Conservation (phyloP, 2,888 invertebrate genomes). For the Pterostichus niger region DNA sequence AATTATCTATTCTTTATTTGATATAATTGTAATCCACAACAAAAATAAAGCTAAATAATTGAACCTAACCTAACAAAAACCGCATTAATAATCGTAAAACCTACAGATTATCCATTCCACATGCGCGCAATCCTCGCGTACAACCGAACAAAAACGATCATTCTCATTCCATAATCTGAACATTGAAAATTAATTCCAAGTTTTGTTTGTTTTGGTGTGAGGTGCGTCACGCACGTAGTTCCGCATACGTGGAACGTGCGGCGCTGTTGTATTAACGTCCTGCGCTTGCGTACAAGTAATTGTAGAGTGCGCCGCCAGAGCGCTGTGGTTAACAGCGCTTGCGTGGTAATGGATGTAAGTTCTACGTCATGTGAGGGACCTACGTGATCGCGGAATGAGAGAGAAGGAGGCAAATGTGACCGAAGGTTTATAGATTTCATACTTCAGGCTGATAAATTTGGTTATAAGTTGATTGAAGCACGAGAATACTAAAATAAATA, state of each 20-base stretch:
- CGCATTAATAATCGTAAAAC: too few relatives aligned
- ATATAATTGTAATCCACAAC: too few relatives aligned
- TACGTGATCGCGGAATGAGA: conserved; percentile 10
- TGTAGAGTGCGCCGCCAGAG: conserved; percentile 38
- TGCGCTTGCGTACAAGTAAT: conserved; percentile 23
- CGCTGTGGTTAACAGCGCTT: conserved; percentile 27
- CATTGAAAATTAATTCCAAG: conserved; percentile 41
- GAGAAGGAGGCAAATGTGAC: too few relatives aligned
- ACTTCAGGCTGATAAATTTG: too few relatives aligned
- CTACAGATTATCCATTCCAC: too few relatives aligned
- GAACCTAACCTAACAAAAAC: too few relatives aligned
- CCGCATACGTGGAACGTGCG: conserved; percentile 47
- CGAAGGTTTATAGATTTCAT: too few relatives aligned
- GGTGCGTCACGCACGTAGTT: conserved; percentile 1
- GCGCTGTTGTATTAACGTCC: not conserved
- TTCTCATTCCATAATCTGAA: conserved; percentile 17
- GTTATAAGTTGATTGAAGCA: too few relatives aligned
- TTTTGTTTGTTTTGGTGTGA: conserved; percentile 33
- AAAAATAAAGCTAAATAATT: too few relatives aligned
- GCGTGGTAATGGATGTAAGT: conserved; percentile 18
- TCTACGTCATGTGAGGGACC: not conserved
- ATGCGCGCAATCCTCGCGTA: too few relatives aligned
- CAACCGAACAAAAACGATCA: conserved; percentile 1
- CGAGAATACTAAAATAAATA: too few relatives aligned
- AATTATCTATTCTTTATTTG: too few relatives aligned